A percentile compares a stretch with the other conserved stretches of the same genome.
Evolutionary conservation across 2,888 invertebrate genomes (phyloP).

Genomic region (Papilio demoleus): DNA sequence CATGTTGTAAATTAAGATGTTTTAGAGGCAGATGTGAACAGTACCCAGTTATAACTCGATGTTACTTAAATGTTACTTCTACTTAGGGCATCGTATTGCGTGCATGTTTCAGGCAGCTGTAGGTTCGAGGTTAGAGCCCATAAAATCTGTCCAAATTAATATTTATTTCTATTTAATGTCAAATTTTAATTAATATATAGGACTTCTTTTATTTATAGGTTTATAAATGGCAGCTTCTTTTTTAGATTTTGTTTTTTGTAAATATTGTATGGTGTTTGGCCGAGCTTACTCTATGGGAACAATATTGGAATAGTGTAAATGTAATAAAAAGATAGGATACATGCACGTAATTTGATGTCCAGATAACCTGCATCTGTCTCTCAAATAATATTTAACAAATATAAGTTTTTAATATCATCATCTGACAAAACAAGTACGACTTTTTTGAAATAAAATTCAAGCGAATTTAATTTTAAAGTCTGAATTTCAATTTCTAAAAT

Average conservation of each 20-base stretch:
- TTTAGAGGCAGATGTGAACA: conserved; percentile 51
- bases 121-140: conserved; percentile 60
- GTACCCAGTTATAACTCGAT: conserved; percentile 40
- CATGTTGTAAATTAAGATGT: conserved; percentile 47
- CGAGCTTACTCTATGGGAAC: conserved; percentile 81
- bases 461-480: neutral
- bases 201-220: conserved; percentile 28
- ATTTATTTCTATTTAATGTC: conserved; percentile 39
- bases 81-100: conserved; percentile 58
- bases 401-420: conserved; percentile 26
- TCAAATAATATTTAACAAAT: conserved; percentile 44
- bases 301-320: conserved; percentile 72
- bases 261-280: conserved; percentile 62
- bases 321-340: conserved; percentile 56
- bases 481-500: conserved; percentile 31
- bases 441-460: neutral
- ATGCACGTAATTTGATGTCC: conserved; percentile 61
- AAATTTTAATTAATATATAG: conserved; percentile 19
- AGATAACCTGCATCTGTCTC: conserved; percentile 56
- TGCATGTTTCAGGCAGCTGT: conserved; percentile 73
- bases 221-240: conserved; percentile 71
- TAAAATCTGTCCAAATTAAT: conserved; percentile 44
- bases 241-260: conserved; percentile 55
- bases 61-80: conserved; percentile 39
- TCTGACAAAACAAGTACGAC: conserved; percentile 23